Evolutionary conservation across 2,888 invertebrate genomes (phyloP), one percentile per base, ranked within the genome.

Genomic region (Leistus spinibarbis): DNA sequence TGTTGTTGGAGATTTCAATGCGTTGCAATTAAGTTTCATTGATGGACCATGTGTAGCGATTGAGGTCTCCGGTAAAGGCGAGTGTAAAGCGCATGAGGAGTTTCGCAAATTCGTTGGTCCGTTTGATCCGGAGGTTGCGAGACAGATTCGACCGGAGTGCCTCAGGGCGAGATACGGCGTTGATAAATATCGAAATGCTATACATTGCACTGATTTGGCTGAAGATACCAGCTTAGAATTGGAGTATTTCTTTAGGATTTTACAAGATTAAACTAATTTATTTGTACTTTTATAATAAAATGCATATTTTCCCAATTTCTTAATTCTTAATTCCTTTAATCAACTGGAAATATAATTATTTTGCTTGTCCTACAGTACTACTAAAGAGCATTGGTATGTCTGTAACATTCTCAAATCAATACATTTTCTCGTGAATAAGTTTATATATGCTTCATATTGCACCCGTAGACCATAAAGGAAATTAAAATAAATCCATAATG

Each of bases 181-280:
- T 57, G 92, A 91, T 57, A 95, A 93, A 86, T 90, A 95, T 20
- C 90, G 92, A 82, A 98, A 98, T 86, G 97, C 95, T 3, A 88
- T 98, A 5, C 98, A 98, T 84, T 97, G 97, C 83, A 97, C 98
- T 20, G 98, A 98, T 87, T 87, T 98, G 74, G 90, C 93, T 0
- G 96, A 97, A 83, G 97, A 98, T 86, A 93, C 94, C 0, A 82
- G 90, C 23, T 85, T 96, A 71, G 98, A 98, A 88, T 88, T 93
- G 70, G 93, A 93, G 85, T 93, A 93, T 85, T 91, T 94, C 84
- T 94, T 94, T 83, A 93, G 92, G 86, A 92, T 94, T 81, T 84
- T 92, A 54, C 82, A 80, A 63, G 77, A 77, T 76, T 79, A 74
- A 78, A 66, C 7, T n/a, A n/a, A n/a, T 24, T 24, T 24, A 24